Base-by-base conservation (phyloP, 2,888 invertebrate species). In the Cosmopolites sordidus region DNA sequence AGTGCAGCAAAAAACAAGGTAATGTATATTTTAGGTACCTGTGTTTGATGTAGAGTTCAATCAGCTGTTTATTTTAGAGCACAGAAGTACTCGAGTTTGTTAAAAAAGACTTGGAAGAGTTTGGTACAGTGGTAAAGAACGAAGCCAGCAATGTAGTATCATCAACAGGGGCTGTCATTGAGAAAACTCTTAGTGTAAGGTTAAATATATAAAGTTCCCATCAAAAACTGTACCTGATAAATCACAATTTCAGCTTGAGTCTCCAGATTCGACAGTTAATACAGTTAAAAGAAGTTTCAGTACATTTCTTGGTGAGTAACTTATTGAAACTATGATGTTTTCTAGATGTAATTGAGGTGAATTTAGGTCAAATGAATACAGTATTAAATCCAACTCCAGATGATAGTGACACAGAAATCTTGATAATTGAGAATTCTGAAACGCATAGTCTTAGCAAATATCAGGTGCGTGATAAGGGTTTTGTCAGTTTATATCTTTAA, bases 41-140 rank as follows among this genome's bases (percentile, higher is more conserved):
- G 22, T 22, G 22, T 5, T 3, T 8, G 22, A 43, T 16, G 33
- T 45, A 43, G 29, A 11, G 16, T 5, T 38, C 9, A 14, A 37
- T 29, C n/a, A 11, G n/a, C n/a, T 3, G 11, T 12, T n/a, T 33
- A 4, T 33, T 33, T 1, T 72, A 87, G 86, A 86, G 86, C 43
- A 82, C 81, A 1, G 86, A 86, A 69, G 87, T 87, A 1, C 78
- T 85, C 63, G 84, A 86, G 54, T 87, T 86, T 77, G 86, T 88
- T 59, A 86, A 84, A 69, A 84, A 84, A 64, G 88, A 88, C 70
- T 73, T 88, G 61, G 85, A 83, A 66, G 88, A 88, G 71, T 82
- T 88, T 62, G 83, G 86, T 11, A 79, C 79, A 46, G 85, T 83
- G 6, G 85, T 88, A 2, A 83, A 83, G 69, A 79, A 79, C 60